Base-by-base conservation (phyloP, 37 sponge, comb jelly and placozoan genomes). In the Agelas oroides region DNA sequence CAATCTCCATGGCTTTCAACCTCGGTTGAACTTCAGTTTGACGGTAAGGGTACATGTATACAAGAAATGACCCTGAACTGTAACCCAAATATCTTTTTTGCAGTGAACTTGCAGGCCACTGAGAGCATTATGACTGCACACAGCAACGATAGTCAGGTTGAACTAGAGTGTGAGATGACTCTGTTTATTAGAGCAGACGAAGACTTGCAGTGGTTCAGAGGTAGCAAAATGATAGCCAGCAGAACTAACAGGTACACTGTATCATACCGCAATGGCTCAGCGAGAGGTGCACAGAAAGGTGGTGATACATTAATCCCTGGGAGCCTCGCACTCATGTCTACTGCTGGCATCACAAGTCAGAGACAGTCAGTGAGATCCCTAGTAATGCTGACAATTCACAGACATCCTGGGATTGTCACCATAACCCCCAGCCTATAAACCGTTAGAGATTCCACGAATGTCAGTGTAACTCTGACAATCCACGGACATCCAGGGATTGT, bases 91-190 rank as follows among this genome's bases (percentile, higher is more conserved):
- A 6, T 23, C 21, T 54, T 5, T 71, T 13, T n/a, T 33, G 55
- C 58, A 74, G 75, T 74, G 58, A 25, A 53, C 31, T 12, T 74
- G 31, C 57, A 53, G 14, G 58, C 58, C 13, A 24, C 15, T 53
- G 75, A 54, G 75, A 24, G 12, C 5, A 58, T 25, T 24, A 39
- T 60, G 18, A 6, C 18, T 28, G 38, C 32, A 27, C n/a, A 15
- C 31, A 12, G 8, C 28, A n/a, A 38, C 19, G 54, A 20, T 6
- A 65, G 28, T 16, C 30, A 40, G 2, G 59, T 73, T 52, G 53
- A 75, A 32, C 33, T 74, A 20, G 25, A 16, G 2, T 84, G 77
- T 67, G 85, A 84, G 41, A 84, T 84, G 77, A 28, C 30, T 2
- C 61, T 37, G 3, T 83, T 31, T 53, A 39, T 83, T 21, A 65